Evolutionary conservation across 1,140 invertebrate genomes (phyloP), one percentile per base, ranked within the genome.

Genomic region (Physella acuta): DNA sequence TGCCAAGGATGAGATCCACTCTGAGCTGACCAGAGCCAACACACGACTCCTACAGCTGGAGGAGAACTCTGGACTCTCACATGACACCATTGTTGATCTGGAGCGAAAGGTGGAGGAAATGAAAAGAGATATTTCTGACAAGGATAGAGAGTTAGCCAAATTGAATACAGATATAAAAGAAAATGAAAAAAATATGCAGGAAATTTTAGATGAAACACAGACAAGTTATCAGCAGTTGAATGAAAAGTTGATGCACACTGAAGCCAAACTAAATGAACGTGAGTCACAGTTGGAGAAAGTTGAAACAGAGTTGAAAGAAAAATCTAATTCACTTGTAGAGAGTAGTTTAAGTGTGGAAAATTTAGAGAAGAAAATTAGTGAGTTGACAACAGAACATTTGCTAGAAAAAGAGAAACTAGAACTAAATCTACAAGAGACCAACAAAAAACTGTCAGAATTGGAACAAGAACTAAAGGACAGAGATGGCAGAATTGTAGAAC

Each of bases 11-110:
- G 76, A 71, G 11, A 67, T 81, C 24, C 74, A 76, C n/a, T 63
- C 69, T 30, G 79, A 82, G 62, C 70, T 82, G 36, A 69, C 74
- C 60, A 71, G 76, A 44, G 78, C 78, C n/a, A 82, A 82, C 53
- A 82, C 79, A 0, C 76, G 78, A 49, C 68, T 82, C 2, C 62
- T 79, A 20, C 79, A 82, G 51, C 49, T 82, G 14, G 72, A 82
- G 51, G 78, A 79, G 61, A 75, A 66, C 14, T 71, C 66, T 8
- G 71, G 71, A 14, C 49, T 69, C 26, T 71, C 72, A 28, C 73
- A 73, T 59, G 72, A 73, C 17, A 79, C 77, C 20, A 77, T 80
- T 26, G 53, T 73, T 51, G 78, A 81, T 60, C 64, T 81, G 37
- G 80, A 80, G 68, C 63, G 71, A 59, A 72, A 74, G 64, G 61